These are phyloP conservation scores for Strix occidentalis DNA, from an alignment of 2,797 vertebrate genomes.

Conservation along the genomic window DNA sequence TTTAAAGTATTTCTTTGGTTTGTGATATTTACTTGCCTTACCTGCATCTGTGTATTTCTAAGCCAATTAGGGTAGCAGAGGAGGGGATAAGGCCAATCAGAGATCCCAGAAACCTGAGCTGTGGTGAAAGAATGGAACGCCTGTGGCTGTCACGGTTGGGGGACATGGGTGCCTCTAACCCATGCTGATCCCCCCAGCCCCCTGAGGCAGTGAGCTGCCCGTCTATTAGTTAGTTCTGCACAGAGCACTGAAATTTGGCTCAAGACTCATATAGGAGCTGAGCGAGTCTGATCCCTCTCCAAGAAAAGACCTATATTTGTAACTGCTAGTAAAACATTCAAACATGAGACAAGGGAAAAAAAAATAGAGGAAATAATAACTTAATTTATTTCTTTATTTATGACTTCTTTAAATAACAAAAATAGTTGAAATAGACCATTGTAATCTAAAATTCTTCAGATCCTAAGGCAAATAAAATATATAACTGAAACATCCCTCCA, in stretches of 20 bases:
- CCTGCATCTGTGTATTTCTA: background rate
- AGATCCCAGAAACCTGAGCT: background rate
- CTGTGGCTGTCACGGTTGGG: background rate
- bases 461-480: background rate
- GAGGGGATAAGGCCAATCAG: background rate
- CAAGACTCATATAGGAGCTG: rapidly evolving
- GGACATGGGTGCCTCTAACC: rapidly evolving
- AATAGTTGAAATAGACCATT: background rate
- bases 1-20: background rate
- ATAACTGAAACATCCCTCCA: background rate
- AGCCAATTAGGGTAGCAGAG: rapidly evolving
- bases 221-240: rapidly evolving
- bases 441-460: background rate
- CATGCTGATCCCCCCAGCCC: background rate
- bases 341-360: rapidly evolving
- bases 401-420: background rate
- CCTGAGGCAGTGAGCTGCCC: background rate
- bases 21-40: background rate
- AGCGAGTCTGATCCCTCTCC: background rate
- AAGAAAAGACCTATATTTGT: background rate
- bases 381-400: background rate
- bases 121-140: background rate
- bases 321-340: background rate
- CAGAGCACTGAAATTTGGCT: rapidly evolving
- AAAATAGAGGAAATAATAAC: background rate